Evolutionary conservation across 2,113 vertebrate species (phyloP).

Genomic region (Pyxicephalus adspersus): DNA sequence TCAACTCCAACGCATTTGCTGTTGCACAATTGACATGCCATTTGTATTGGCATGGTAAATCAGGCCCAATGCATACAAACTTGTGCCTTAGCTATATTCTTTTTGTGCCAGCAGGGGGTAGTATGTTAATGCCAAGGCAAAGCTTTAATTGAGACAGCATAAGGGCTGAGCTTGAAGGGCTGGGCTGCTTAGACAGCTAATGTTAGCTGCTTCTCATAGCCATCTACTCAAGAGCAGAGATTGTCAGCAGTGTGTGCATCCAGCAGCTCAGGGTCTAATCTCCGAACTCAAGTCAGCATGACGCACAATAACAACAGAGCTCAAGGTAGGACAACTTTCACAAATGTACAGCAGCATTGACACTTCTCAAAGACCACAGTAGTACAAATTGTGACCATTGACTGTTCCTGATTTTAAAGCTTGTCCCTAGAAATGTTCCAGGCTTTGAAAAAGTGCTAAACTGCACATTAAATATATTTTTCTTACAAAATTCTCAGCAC

Average conservation of each 20-base stretch:
- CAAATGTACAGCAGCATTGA: background rate
- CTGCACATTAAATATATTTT: too few species aligned
- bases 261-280: slow-evolving; percentile 38
- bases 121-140: slow-evolving; percentile 20
- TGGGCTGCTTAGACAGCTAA: slow-evolving; percentile 44
- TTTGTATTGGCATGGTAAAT: too few species aligned
- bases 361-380: background rate
- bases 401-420: too few species aligned
- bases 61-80: background rate
- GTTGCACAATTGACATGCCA: too few species aligned
- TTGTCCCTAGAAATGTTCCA: too few species aligned
- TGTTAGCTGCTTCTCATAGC: background rate
- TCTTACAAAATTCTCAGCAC: too few species aligned
- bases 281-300: slow-evolving; percentile 23
- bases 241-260: slow-evolving; percentile 4
- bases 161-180: slow-evolving; percentile 27
- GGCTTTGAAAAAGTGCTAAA: too few species aligned
- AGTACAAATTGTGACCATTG: too few species aligned
- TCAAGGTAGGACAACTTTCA: slow-evolving; percentile 40
- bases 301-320: slow-evolving; percentile 28
- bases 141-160: slow-evolving; percentile 16
- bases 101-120: slow-evolving; percentile 21
- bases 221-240: slow-evolving; percentile 40
- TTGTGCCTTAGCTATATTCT: slow-evolving; percentile 11
- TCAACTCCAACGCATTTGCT: too few species aligned